Base-by-base conservation (phyloP, 2,113 vertebrate genomes). In the Suricata suricatta region DNA sequence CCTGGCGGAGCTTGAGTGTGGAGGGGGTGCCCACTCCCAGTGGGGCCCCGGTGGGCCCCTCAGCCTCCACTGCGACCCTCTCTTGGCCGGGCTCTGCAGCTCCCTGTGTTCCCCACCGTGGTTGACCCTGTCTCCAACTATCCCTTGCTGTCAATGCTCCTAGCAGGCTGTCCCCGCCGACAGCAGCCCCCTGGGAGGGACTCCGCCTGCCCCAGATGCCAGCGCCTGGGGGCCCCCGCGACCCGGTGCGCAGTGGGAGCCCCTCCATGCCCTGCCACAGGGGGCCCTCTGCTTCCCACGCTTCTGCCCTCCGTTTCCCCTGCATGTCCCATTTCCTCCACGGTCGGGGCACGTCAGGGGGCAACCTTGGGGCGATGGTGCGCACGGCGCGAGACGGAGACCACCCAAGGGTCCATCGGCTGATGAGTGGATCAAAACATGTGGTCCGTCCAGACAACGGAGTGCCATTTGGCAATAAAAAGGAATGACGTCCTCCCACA, bases 401-500 rank as follows among this genome's bases (percentile, higher is more conserved):
- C 35, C 44, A 41, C 4, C 5, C 7, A 1, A 0, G 5, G 1
- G 17, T 68, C 90, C 47, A 2, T 2, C 35, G 1, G 0, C 13
- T 2, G 29, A 21, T 11, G 29, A 23, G 38, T 11, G 8, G 10
- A 9, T 13, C 3, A 6, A 9, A 21, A 41, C 16, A 3, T 10
- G 57, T 9, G 63, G 29, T n/a, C 6, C 6, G 0, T 25, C 16
- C 12, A 2, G 15, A 7, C 7, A 0, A 1, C 9, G 66, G 93
- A n/a, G 27, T 13, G 63, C 23, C 19, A 33, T 11, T 60, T 21
- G 54, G 44, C 76, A 50, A 50, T 7, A 5, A 50, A 52, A 31
- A 66, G 25, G 66, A 74, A 29, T 2, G n/a, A 23, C 14, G 14
- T 1, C 13, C 54, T 14, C 9, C 25, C 2, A 33, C 7, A 7